Conservation (phyloP, 2,888 invertebrate species). For the Luperina nickerlii region DNA sequence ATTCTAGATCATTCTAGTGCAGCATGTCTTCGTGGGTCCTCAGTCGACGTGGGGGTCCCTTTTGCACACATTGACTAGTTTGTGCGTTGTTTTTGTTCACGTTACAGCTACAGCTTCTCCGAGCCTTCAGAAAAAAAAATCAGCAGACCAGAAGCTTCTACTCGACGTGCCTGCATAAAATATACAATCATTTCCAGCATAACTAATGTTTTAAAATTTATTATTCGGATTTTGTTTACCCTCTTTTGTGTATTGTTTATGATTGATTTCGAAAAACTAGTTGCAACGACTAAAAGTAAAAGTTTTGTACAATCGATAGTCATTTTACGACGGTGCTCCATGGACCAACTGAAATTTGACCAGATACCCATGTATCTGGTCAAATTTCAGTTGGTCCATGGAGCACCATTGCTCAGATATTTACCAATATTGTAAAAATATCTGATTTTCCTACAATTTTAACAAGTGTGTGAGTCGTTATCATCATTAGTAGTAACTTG, state of each 20-base stretch:
- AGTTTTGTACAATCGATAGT: not conserved
- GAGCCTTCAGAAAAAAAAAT: conserved; percentile 26
- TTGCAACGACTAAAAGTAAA: not conserved
- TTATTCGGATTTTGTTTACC: conserved; percentile 13
- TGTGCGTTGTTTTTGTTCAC: conserved; percentile 78
- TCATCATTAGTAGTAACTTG: not conserved
- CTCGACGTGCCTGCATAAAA: conserved; percentile 40
- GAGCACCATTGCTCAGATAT: no score
- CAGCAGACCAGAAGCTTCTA: conserved; percentile 13
- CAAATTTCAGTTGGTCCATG: no score
- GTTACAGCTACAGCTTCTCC: conserved; percentile 78
- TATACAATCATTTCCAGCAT: conserved; percentile 21
- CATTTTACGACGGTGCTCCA: no score
- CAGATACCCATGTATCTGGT: no score
- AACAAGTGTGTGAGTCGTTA: no score
- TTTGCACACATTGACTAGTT: conserved; percentile 88
- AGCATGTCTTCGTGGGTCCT: conserved; percentile 58
- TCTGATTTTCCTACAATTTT: no score
- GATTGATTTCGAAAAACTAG: not conserved
- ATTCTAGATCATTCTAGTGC: conserved; percentile 49
- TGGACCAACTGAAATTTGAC: no score
- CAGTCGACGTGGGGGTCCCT: conserved; percentile 71
- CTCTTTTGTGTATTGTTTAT: not conserved
- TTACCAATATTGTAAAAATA: no score
- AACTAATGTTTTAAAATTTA: conserved; percentile 1